Evolutionary conservation across 1,140 invertebrate species (phyloP), one percentile per base, ranked within the genome.

Genomic region (Heterodera schachtii): DNA sequence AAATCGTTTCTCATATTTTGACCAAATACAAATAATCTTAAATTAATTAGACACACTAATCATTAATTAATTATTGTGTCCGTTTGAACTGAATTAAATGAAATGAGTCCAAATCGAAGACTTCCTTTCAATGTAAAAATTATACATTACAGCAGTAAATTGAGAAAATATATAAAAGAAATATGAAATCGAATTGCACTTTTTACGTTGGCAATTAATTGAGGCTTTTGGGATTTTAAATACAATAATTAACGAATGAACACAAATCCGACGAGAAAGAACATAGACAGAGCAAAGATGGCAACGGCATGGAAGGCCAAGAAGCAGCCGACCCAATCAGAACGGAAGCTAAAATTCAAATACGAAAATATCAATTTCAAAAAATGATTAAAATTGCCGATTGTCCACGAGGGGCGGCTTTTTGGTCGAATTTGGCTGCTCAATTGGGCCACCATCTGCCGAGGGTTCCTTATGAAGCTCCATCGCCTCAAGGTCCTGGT

Each of bases 381-480:
- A n/a, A 41, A n/a, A 41, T 8, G 16, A 77, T 64, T 21, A 41
- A 31, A n/a, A n/a, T n/a, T 66, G 67, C 77, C 69, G 43, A 47
- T 82, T 80, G 5, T 43, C 66, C 8, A 69, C 73, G 57, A 60
- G 57, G 3, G 46, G 13, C 11, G 66, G 49, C 49, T 64, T 66
- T 57, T 76, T 73, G 21, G 44, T 9, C 16, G 31, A 19, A 8
- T 9, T 47, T 46, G 41, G 79, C 44, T 81, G 41, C 46, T 46
- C 21, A 44, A 70, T 46, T 5, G 69, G 21, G 43, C 74, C 44
- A 2, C 43, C 69, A n/a, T n/a, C n/a, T n/a, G n/a, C n/a, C 0
- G 85, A 60, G 44, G 75, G 64, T 31, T 79, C 87, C 73, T 88
- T 89, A 60, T 87, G 85, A 49, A 86, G 64, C 47, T 87, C 85